A percentile compares a stretch with the other conserved stretches of the same genome.
Conservation (phyloP, 1,140 invertebrate genomes). For the Scaptodrosophila lebanonensis region DNA sequence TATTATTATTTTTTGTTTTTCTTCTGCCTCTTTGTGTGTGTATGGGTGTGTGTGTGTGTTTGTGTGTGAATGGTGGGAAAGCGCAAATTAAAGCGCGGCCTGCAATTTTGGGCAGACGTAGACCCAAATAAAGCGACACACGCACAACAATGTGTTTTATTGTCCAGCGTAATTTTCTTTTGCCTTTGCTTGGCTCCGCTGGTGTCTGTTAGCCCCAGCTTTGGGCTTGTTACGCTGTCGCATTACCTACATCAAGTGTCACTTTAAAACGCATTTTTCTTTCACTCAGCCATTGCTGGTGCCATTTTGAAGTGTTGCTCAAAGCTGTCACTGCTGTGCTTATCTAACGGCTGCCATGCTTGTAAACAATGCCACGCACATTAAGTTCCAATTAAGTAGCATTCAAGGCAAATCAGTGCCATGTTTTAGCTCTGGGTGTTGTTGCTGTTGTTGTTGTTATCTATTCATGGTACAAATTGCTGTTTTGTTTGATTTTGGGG, state of each 20-base stretch:
- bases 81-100: conserved; percentile 55
- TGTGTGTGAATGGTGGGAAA: no score
- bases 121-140: neutral
- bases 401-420: conserved; percentile 54
- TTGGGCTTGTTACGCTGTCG: conserved; percentile 57
- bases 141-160: conserved; percentile 7
- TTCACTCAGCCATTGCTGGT: conserved; percentile 21
- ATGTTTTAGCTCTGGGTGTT: conserved; percentile 14
- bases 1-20: no score
- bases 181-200: conserved; percentile 17
- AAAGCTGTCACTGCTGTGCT: conserved; percentile 51
- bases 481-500: conserved; percentile 23
- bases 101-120: neutral
- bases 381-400: conserved; percentile 72
- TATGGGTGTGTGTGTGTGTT: no score
- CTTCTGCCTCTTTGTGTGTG: no score
- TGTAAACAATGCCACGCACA: conserved; percentile 68
- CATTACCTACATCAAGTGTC: conserved; percentile 69
- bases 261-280: conserved; percentile 71
- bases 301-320: conserved; percentile 55
- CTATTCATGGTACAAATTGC: conserved; percentile 19
- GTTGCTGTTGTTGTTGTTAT: no score
- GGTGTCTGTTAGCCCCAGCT: neutral
- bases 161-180: neutral
- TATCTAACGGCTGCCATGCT: conserved; percentile 39